Evolutionary conservation across 2,888 invertebrate species (phyloP).

Genomic region (Tenthredo livida): DNA sequence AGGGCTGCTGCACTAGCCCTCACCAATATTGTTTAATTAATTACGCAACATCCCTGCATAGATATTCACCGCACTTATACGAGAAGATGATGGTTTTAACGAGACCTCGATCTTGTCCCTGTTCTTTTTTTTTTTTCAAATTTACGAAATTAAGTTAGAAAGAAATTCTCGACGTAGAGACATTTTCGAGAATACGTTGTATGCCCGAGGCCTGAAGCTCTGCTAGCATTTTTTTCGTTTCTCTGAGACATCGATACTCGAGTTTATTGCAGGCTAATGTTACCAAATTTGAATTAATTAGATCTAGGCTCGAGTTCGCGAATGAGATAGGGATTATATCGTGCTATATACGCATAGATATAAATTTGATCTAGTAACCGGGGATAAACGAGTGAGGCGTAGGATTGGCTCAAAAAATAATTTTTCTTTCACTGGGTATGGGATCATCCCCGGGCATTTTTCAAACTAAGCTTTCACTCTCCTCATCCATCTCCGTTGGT

Average conservation of each 20-base stretch:
- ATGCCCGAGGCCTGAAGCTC: not conserved
- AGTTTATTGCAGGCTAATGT: not conserved
- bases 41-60: not conserved
- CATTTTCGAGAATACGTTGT: too few species aligned
- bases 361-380: not conserved
- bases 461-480: slow-evolving; percentile 70
- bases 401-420: slow-evolving; percentile 65
- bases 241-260: not conserved
- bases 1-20: not conserved
- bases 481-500: slow-evolving; percentile 57
- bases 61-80: not conserved
- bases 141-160: not conserved
- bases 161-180: not conserved
- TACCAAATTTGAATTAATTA: too few species aligned
- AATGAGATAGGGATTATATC: not conserved
- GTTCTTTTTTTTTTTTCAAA: too few species aligned
- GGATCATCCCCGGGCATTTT: slow-evolving; percentile 72
- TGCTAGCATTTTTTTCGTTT: not conserved
- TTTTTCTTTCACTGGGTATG: slow-evolving; percentile 66
- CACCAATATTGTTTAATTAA: slow-evolving; percentile 32
- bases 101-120: not conserved
- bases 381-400: not conserved
- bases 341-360: not conserved
- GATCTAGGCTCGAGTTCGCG: not conserved
- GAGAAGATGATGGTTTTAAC: slow-evolving; percentile 1